These are phyloP conservation scores for Novumbra hubbsi DNA, from an alignment of 2,797 vertebrate species.

Conservation along the genomic window DNA sequence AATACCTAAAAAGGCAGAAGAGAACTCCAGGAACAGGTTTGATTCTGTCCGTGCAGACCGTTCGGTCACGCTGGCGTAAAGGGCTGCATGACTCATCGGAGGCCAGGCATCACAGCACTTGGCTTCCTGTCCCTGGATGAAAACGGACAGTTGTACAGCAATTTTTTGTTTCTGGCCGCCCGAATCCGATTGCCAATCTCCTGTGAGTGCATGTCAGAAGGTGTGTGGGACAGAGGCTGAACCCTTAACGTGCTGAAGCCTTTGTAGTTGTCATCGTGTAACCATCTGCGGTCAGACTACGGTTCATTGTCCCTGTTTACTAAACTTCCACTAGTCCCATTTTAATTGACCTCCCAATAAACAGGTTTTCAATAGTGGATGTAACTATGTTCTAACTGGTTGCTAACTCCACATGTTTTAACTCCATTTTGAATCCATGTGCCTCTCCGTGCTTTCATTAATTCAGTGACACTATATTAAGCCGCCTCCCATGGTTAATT, in stretches of 20 bases:
- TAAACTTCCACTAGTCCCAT: slow-evolving; percentile 68
- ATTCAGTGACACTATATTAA: slow-evolving; percentile 33
- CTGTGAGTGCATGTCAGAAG: slow-evolving; percentile 25
- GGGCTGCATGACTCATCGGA: slow-evolving; percentile 65
- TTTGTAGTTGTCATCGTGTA: slow-evolving; percentile 64
- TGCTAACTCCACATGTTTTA: slow-evolving; percentile 58
- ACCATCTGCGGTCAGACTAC: slow-evolving; percentile 47
- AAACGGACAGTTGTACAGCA: slow-evolving; percentile 21
- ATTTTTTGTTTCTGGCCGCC: slow-evolving; percentile 23
- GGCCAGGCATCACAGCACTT: slow-evolving; percentile 12
- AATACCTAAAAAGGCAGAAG: slow-evolving; percentile 70
- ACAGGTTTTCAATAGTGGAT: slow-evolving; percentile 41
- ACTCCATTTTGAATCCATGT: slow-evolving; percentile 56
- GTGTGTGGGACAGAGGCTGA: slow-evolving; percentile 14
- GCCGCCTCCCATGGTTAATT: slow-evolving; percentile 13
- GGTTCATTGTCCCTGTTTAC: slow-evolving; percentile 58
- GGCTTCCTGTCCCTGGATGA: slow-evolving; percentile 21
- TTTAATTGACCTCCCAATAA: slow-evolving; percentile 48
- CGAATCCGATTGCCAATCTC: slow-evolving; percentile 12
- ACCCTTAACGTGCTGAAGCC: slow-evolving; percentile 73
- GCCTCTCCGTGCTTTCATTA: slow-evolving; percentile 57
- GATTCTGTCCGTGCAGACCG: slow-evolving; percentile 48
- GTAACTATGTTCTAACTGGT: slow-evolving; percentile 63
- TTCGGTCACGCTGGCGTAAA: slow-evolving; percentile 62
- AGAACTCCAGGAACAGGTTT: slow-evolving; percentile 76